These are phyloP conservation scores for Otis tarda DNA, from an alignment of 2,113 vertebrate species.

Conservation along the genomic window DNA sequence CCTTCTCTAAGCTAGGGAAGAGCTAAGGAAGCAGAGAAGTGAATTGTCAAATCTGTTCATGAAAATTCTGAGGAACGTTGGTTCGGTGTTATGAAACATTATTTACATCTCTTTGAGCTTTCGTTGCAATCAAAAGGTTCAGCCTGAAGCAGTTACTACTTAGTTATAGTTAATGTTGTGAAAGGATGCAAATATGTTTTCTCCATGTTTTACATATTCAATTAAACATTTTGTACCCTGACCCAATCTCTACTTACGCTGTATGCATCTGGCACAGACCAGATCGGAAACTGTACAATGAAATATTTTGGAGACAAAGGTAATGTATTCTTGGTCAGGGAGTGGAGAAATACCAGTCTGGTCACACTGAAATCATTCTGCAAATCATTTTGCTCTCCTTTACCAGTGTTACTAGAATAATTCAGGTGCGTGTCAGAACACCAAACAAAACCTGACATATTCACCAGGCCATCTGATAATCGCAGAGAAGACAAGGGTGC, in stretches of 20 bases:
- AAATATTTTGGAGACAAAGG: not conserved
- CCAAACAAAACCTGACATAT: not conserved
- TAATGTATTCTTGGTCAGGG: not conserved
- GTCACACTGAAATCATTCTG: not conserved
- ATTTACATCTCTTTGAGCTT: not conserved
- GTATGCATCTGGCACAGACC: not conserved
- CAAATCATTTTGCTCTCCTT: not conserved
- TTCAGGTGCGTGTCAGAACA: not conserved
- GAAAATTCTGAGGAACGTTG: not conserved
- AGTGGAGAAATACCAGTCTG: not conserved
- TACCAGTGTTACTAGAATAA: not conserved
- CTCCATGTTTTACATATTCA: not conserved
- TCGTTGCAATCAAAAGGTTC: not conserved
- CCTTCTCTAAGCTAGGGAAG: not conserved
- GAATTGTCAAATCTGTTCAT: not conserved
- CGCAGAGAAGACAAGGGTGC: not conserved
- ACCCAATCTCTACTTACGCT: not conserved
- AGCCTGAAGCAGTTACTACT: not conserved
- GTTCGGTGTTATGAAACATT: not conserved
- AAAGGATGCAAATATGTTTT: constrained; percentile 19
- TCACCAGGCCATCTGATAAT: not conserved
- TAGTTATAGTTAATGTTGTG: not conserved
- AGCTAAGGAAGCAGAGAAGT: not conserved
- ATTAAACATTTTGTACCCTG: constrained; percentile 1
- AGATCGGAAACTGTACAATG: not conserved